phyloP scores from a whole-genome alignment of 1,140 invertebrate genomes.

The Pseudomyrmex gracilis region DNA sequence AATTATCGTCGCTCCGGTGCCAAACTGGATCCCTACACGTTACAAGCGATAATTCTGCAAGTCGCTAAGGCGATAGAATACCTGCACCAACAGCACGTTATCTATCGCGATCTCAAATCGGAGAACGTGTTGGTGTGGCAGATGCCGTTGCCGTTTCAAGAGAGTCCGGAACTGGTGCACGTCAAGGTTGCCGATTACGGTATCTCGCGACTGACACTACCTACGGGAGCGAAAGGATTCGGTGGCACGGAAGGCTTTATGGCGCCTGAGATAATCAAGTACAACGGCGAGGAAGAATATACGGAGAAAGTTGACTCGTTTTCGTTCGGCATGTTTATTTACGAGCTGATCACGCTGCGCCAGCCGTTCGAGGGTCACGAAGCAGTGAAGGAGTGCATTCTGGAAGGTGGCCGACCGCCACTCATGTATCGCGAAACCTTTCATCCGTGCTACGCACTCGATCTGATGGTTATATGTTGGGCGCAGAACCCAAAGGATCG shows the following conservation, averaged over 20 bases:
- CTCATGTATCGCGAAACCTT: conserved; percentile 93
- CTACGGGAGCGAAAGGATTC: conserved; percentile 98
- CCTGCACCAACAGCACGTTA: conserved; percentile 96
- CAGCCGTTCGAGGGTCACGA: conserved; percentile 98
- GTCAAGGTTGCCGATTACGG: conserved; percentile 99
- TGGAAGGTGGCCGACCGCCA: conserved; percentile 96
- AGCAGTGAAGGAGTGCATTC: conserved; percentile 97
- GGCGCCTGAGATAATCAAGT: conserved; percentile 99
- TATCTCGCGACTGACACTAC: conserved; percentile 94
- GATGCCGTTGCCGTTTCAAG: conserved; percentile 91
- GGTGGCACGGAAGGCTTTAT: conserved; percentile 99
- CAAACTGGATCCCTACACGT: conserved; percentile 91
- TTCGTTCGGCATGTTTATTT: conserved; percentile 99
- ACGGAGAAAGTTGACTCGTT: conserved; percentile 99
- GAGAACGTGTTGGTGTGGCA: conserved; percentile 99
- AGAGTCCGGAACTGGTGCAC: conserved; percentile 89
- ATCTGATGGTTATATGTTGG: conserved; percentile 99
- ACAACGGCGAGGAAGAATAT: conserved; percentile 99
- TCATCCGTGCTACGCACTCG: conserved; percentile 96
- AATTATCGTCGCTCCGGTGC: conserved; percentile 94
- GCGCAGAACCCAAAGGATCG: conserved; percentile 93
- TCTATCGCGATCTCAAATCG: conserved; percentile 98
- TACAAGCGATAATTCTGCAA: conserved; percentile 95
- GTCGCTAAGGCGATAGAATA: conserved; percentile 98
- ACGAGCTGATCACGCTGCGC: conserved; percentile 96